These are phyloP conservation scores for Myodes glareolus DNA, from an alignment of 2,113 vertebrate species.

Conservation along the genomic window DNA sequence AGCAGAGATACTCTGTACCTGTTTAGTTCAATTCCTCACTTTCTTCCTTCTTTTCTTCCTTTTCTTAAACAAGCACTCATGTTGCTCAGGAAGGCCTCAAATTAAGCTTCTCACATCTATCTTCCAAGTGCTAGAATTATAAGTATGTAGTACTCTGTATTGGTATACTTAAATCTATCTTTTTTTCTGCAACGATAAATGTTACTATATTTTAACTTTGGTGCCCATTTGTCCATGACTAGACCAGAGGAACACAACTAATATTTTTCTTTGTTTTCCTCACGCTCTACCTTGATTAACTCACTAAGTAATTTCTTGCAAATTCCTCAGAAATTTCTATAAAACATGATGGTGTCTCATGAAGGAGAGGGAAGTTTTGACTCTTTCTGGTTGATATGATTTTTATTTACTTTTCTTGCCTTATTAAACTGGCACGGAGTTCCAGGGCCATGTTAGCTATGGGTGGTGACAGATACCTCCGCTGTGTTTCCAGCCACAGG, in stretches of 20 bases:
- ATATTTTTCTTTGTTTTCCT: background rate
- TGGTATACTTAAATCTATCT: background rate
- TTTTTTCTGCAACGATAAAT: background rate
- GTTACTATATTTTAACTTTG: background rate
- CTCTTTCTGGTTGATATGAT: background rate
- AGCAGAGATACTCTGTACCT: background rate
- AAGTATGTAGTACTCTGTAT: background rate
- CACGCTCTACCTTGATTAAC: background rate
- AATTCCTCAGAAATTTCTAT: background rate
- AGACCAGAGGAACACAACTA: background rate
- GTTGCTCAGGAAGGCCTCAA: background rate
- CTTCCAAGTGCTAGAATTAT: background rate
- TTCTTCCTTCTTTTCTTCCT: background rate
- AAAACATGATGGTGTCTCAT: background rate
- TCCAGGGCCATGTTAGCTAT: background rate
- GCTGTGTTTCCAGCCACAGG: background rate
- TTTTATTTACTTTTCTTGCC: slow-evolving; percentile 19
- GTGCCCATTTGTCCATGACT: background rate
- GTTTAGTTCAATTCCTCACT: background rate
- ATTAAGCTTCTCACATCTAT: background rate
- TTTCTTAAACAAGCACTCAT: background rate
- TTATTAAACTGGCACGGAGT: background rate
- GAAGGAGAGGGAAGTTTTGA: background rate
- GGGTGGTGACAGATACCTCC: background rate
- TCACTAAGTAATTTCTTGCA: background rate